Evolutionary conservation across 2,888 invertebrate species (phyloP), one percentile per base, ranked within the genome.

Genomic region (Bombyx huttoni): DNA sequence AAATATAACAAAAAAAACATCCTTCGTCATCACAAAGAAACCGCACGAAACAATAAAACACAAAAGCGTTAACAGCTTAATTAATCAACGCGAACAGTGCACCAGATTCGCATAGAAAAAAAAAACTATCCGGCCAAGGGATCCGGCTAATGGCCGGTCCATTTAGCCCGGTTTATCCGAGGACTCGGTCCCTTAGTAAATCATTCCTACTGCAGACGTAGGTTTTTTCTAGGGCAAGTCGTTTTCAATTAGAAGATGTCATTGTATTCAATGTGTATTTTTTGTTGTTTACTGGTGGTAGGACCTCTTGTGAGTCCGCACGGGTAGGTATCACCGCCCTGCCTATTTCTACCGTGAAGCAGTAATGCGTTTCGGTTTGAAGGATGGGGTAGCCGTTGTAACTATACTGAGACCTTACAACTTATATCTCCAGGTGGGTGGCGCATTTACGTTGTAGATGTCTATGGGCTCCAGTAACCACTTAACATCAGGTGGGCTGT

Each of bases 131-230:
- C 60, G 55, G 54, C 61, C 62, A 64, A 68, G 64, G 70, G 68
- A 65, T 65, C 63, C 56, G 60, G 64, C 70, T 78, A 79, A 79
- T 79, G 78, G 73, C 63, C 63, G 66, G 64, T 68, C 71, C 73
- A 75, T 78, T 79, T 70, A 68, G 64, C 68, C 63, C 62, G 73
- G 77, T 74, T 73, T 74, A 75, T 70, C 71, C 48, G 68, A 63
- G 68, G 65, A 65, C 65, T 64, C 62, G 63, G 63, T 66, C 64
- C 68, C 64, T 65, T 64, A 62, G 64, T 76, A 77, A 74, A 76
- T 78, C 75, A 75, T 76, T 64, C 67, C 46, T 33, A 13, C 35
- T 33, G 10, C 13, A 40, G 63, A 56, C 54, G 49, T 52, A 50
- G 51, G 57, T 56, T 62, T 62, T 65, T 67, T 64, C 66, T 64